Evolutionary conservation across 1,140 invertebrate genomes (phyloP).

Genomic region (Heliothis virescens): DNA sequence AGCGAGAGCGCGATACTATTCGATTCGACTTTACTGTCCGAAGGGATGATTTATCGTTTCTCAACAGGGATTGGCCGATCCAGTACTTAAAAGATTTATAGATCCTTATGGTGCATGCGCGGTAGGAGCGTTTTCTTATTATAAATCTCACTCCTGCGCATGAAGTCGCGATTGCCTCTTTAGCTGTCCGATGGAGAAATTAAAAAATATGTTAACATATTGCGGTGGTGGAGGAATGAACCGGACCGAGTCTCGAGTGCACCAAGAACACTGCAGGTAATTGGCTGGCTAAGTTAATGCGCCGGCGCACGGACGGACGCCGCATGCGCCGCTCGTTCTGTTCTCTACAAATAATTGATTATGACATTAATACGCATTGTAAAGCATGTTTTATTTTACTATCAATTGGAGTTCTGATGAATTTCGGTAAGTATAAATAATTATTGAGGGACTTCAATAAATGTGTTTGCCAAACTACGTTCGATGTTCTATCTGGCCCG

Average conservation of each 20-base stretch:
- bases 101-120: conserved; percentile 81
- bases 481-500: no score
- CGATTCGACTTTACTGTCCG: conserved; percentile 73
- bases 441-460: not conserved
- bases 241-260: conserved; percentile 48
- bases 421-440: conserved; percentile 21
- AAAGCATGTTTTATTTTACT: conserved; percentile 21
- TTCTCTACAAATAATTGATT: conserved; percentile 44
- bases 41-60: conserved; percentile 84
- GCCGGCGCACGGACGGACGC: conserved; percentile 58
- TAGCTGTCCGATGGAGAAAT: conserved; percentile 73
- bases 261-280: conserved; percentile 70
- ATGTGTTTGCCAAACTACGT: not conserved
- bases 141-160: conserved; percentile 83
- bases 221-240: conserved; percentile 62
- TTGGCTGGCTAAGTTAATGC: conserved; percentile 76
- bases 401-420: conserved; percentile 19
- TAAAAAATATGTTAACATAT: conserved; percentile 85
- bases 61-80: conserved; percentile 85
- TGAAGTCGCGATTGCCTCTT: conserved; percentile 77
- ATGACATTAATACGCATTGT: conserved; percentile 41
- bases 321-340: conserved; percentile 22
- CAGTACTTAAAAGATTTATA: conserved; percentile 84
- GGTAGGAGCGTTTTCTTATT: conserved; percentile 84
- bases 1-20: conserved; percentile 72